Evolutionary conservation across 2,888 invertebrate genomes (phyloP).

Genomic region (Drosophila merina): DNA sequence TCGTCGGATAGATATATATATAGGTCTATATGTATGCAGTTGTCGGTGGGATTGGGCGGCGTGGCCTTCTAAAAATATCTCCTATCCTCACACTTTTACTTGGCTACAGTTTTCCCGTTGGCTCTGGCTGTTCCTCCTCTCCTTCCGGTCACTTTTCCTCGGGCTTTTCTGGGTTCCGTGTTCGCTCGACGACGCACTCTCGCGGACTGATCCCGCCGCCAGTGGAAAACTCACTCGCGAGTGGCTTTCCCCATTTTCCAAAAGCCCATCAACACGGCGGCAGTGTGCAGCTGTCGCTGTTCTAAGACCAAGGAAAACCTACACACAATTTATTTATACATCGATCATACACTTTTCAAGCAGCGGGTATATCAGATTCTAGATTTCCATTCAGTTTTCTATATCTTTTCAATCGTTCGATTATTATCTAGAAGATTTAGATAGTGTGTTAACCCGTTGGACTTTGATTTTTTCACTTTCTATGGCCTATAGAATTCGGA

Average conservation of each 20-base stretch:
- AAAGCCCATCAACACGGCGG: constrained; percentile 34
- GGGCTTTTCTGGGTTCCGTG: constrained; percentile 32
- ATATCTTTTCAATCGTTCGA: too few species aligned
- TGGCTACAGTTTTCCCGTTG: constrained; percentile 71
- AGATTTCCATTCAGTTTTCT: not conserved
- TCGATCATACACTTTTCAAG: constrained; percentile 19
- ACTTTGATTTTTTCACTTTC: constrained; percentile 2
- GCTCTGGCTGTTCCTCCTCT: constrained; percentile 24
- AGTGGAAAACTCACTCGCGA: constrained; percentile 34
- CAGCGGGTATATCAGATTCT: not conserved
- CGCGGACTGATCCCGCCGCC: constrained; percentile 69
- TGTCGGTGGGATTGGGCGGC: constrained; percentile 10
- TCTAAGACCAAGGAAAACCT: constrained; percentile 64
- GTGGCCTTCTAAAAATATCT: constrained; percentile 66
- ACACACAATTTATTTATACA: constrained; percentile 68
- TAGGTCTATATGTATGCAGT: constrained; percentile 17
- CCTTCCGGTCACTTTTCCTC: constrained; percentile 33
- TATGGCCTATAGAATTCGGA: constrained; percentile 40
- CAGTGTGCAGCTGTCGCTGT: constrained; percentile 66
- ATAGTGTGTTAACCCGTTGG: not conserved
- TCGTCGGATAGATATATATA: not conserved
- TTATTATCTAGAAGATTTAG: not conserved
- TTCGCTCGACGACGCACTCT: constrained; percentile 79
- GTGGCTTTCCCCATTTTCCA: constrained; percentile 66
- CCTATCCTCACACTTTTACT: constrained; percentile 71